These are phyloP conservation scores for Harpalus rufipes DNA, from an alignment of 2,888 invertebrate genomes.

Conservation along the genomic window DNA sequence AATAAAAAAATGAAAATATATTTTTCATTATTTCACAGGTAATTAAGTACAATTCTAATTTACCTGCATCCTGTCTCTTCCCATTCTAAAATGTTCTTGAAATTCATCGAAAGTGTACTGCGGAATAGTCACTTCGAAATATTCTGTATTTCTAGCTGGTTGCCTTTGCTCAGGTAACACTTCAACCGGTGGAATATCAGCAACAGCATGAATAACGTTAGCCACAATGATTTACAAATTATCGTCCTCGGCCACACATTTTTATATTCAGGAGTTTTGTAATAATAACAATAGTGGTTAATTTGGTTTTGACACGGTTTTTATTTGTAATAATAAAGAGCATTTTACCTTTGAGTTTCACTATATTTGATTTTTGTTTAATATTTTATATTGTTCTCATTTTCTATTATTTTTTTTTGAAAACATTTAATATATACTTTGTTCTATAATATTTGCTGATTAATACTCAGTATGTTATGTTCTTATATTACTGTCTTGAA, in stretches of 20 bases:
- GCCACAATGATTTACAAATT: neutral
- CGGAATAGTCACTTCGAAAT: neutral
- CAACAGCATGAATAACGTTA: neutral
- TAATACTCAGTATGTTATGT: too few species aligned
- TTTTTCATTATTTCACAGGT: neutral
- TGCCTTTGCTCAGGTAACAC: neutral
- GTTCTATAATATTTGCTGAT: too few species aligned
- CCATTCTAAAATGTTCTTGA: neutral
- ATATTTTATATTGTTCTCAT: too few species aligned
- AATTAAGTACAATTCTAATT: neutral
- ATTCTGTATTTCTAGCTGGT: neutral
- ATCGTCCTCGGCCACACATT: neutral
- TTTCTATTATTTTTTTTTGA: too few species aligned
- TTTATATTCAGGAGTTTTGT: too few species aligned
- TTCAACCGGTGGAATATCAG: neutral
- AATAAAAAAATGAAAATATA: neutral
- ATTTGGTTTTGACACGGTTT: too few species aligned
- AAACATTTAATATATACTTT: too few species aligned
- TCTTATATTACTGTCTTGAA: too few species aligned
- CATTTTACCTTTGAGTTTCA: too few species aligned
- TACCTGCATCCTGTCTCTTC: neutral
- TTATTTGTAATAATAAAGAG: too few species aligned
- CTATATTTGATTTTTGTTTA: too few species aligned
- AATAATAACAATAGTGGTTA: too few species aligned
- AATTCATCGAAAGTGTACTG: neutral